phyloP scores from a whole-genome alignment of 2,888 invertebrate genomes.

The Bellardia pandia region DNA sequence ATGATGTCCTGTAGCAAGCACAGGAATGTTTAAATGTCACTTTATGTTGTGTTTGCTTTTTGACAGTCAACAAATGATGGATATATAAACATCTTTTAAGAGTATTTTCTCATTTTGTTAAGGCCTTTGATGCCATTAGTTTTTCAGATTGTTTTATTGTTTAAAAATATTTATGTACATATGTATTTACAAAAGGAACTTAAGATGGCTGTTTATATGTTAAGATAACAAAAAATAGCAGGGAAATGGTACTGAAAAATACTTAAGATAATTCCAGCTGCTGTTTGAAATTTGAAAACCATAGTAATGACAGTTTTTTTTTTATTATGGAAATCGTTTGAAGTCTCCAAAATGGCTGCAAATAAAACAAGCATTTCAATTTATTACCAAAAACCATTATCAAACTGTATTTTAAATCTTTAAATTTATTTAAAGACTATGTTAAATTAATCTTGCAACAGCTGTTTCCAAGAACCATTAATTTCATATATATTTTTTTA shows the following conservation, averaged over 20 bases:
- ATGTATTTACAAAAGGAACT: neutral
- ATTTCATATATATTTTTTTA: neutral
- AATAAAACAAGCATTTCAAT: too few species aligned
- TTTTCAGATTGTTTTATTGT: neutral
- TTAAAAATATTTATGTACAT: neutral
- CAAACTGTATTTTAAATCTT: too few species aligned
- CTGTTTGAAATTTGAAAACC: too few species aligned
- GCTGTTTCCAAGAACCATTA: neutral
- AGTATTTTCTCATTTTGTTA: slow-evolving; percentile 10
- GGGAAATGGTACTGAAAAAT: neutral
- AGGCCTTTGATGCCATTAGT: neutral
- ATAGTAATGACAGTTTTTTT: too few species aligned
- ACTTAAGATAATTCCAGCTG: too few species aligned
- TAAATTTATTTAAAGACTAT: neutral
- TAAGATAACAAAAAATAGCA: neutral
- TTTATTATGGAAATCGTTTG: too few species aligned
- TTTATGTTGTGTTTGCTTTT: neutral
- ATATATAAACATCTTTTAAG: slow-evolving; percentile 38
- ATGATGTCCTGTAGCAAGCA: neutral
- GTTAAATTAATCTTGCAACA: neutral
- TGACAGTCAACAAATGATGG: slow-evolving; percentile 40
- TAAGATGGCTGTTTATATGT: neutral
- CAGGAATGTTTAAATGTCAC: too few species aligned
- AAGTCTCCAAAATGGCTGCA: too few species aligned
- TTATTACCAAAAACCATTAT: too few species aligned